Evolutionary conservation across 92 coral and sea anemone species (phyloP), one percentile per base, ranked within the genome.

Genomic region (Scolanthus callimorphus): DNA sequence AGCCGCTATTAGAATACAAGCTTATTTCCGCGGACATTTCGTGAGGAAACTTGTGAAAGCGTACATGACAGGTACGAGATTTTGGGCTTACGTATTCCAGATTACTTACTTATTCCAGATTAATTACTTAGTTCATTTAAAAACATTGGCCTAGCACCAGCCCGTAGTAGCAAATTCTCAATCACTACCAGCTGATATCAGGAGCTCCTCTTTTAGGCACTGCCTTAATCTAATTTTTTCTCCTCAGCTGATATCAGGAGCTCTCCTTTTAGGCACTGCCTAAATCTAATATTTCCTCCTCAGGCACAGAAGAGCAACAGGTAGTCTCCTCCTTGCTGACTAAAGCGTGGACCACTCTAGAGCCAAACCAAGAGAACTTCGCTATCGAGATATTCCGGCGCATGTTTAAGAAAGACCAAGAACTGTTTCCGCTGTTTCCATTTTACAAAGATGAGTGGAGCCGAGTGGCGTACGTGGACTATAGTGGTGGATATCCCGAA

Each of bases 381-480:
- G 91, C 98, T 39, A 67, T 88, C 15, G 92, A 92, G 62, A 74
- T 92, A 50, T 92, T 88, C 76, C 75, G 98, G 30, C 78, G 85
- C 20, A 88, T 92, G 94, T 88, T 88, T 76, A 92, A 92, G 60
- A 75, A 76, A 17, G 94, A 92, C 51, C 79, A 85, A 2, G 78
- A 38, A 9, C 43, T 92, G 49, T 92, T 92, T 39, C 90, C 89
- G 0, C 22, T 88, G 63, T 92, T 92, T 30, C 94, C 98, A 1
- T 92, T 92, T 70, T 92, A 62, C 79, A 70, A 84, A 47, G 98
- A 92, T 57, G 98, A 92, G 65, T 92, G 98, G 98, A 83, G 89
- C 26, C 63, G 98, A 38, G 96, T 92, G 49, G 88, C 98, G 0
- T 88, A 63, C 59, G 64, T 74, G 38, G 98, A 92, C 57, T 92